These are phyloP conservation scores for Sarcophaga rosellei DNA, from an alignment of 2,888 invertebrate genomes.

Conservation along the genomic window DNA sequence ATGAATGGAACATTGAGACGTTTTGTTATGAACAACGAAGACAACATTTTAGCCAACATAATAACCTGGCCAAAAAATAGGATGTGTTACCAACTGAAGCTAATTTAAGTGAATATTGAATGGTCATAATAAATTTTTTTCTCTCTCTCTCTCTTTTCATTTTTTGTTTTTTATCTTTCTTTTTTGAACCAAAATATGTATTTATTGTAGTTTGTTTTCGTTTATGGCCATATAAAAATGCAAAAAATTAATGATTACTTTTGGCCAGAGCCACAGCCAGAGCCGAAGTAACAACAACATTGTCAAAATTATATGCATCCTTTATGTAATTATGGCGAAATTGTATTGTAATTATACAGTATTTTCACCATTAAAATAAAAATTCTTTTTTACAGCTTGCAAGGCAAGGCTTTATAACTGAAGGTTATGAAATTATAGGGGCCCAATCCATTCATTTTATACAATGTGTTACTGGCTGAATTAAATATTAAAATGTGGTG, in stretches of 20 bases:
- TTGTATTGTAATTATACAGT: constrained; percentile 46
- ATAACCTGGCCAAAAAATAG: constrained; percentile 44
- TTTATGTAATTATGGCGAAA: constrained; percentile 57
- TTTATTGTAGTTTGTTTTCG: neutral
- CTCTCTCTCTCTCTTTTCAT: constrained; percentile 7
- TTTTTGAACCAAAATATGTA: neutral
- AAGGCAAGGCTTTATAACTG: neutral
- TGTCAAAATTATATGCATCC: constrained; percentile 57
- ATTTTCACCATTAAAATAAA: neutral
- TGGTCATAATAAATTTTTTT: constrained; percentile 17
- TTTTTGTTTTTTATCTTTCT: constrained; percentile 1
- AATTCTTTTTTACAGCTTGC: neutral
- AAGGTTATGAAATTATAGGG: constrained; percentile 53
- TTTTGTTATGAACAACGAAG: constrained; percentile 44
- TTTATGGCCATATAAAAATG: neutral
- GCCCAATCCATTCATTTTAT: neutral
- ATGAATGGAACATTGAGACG: constrained; percentile 40
- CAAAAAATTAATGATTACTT: constrained; percentile 37
- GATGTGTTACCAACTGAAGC: constrained; percentile 43
- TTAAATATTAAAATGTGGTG: constrained; percentile 55
- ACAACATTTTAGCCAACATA: constrained; percentile 28
- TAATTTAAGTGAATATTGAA: constrained; percentile 59
- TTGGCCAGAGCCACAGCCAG: neutral
- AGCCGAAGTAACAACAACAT: constrained; percentile 40
- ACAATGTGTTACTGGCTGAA: neutral